A percentile compares a stretch with the other conserved stretches of the same genome.
Conservation (phyloP, 2,888 invertebrate genomes). For the Mythimna impura region DNA sequence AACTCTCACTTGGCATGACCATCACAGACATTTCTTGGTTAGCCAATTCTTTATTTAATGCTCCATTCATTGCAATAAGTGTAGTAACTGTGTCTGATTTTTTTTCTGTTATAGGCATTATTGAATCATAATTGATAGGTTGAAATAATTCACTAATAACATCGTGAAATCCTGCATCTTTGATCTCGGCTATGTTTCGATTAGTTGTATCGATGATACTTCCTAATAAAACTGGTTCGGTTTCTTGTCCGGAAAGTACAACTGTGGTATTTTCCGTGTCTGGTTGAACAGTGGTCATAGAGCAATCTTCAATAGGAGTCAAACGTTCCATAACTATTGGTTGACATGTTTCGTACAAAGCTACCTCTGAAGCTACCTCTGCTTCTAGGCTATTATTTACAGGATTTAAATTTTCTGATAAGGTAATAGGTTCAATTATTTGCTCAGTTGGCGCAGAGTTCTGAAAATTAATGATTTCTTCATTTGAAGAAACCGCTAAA, state of each 20-base stretch:
- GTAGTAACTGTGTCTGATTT: too few species aligned
- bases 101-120: too few species aligned
- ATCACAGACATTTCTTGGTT: too few species aligned
- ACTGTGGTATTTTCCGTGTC: background rate
- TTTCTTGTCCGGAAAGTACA: background rate
- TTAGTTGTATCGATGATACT: background rate
- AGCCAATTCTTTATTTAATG: too few species aligned
- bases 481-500: background rate
- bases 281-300: background rate
- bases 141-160: too few species aligned
- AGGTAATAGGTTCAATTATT: background rate
- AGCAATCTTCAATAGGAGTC: background rate
- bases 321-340: background rate
- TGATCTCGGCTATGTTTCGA: conserved; percentile 5
- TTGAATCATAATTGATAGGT: too few species aligned
- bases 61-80: too few species aligned
- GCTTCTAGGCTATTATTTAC: background rate
- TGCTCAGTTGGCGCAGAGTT: background rate
- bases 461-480: conserved; percentile 8
- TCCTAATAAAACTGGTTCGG: conserved; percentile 8
- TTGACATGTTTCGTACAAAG: conserved; percentile 8
- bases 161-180: conserved; percentile 3
- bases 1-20: too few species aligned
- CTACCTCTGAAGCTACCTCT: background rate
- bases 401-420: background rate